Evolutionary conservation across 1,140 invertebrate species (phyloP).

Genomic region (Ridgeia piscesae): DNA sequence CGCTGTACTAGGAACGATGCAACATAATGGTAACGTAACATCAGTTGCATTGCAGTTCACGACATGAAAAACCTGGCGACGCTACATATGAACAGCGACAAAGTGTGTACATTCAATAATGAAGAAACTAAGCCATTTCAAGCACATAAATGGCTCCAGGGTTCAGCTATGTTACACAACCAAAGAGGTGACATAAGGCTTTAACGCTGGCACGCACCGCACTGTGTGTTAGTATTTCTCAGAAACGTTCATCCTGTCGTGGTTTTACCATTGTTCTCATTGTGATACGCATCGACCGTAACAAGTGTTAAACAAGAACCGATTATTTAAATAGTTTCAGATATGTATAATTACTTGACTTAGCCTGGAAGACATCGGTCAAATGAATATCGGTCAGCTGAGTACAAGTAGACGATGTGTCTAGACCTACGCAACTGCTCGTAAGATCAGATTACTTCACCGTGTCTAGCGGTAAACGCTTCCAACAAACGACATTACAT

Average conservation of each 20-base stretch:
- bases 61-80: too few relatives aligned
- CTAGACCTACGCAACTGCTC: background rate
- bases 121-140: background rate
- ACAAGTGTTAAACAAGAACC: background rate
- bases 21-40: too few relatives aligned
- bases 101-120: too few relatives aligned
- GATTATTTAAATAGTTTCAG: background rate
- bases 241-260: background rate
- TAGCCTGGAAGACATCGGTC: background rate
- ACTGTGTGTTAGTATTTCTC: background rate
- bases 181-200: background rate
- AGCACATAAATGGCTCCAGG: background rate
- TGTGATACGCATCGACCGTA: background rate
- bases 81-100: too few relatives aligned
- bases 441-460: background rate
- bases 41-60: too few relatives aligned
- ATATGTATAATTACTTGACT: background rate
- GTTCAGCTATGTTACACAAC: too few relatives aligned
- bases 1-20: too few relatives aligned
- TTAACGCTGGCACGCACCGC: background rate
- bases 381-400: background rate
- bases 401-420: background rate
- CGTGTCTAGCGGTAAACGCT: background rate
- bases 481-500: background rate
- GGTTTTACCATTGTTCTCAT: background rate